A percentile compares a stretch with the other conserved stretches of the same genome.
Evolutionary conservation across 2,888 invertebrate species (phyloP).

Genomic region (Macrophya annulata): DNA sequence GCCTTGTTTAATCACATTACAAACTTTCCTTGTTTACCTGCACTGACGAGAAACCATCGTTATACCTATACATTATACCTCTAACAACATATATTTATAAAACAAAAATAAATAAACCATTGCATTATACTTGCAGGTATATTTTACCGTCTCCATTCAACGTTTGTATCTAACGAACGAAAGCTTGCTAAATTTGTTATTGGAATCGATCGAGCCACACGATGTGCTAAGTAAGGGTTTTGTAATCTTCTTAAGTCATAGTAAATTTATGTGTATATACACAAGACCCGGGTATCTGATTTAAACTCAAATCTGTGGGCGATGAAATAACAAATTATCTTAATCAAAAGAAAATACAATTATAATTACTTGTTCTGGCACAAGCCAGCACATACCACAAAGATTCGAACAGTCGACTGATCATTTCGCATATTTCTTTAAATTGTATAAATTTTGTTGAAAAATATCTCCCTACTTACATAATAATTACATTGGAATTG

Average conservation of each 20-base stretch:
- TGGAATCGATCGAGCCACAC: not conserved
- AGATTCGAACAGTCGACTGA: not conserved
- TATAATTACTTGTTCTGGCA: not conserved
- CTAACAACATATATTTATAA: not conserved
- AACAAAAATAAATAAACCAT: not conserved
- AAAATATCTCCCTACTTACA: not conserved
- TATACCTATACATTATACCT: not conserved
- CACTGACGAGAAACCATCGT: slow-evolving; percentile 17
- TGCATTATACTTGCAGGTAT: not conserved
- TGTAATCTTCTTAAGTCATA: not conserved
- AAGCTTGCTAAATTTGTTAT: not conserved
- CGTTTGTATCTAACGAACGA: not conserved
- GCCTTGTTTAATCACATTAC: slow-evolving; percentile 25
- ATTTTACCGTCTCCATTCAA: not conserved
- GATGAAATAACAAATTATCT: not conserved
- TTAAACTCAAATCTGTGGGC: not conserved
- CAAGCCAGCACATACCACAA: not conserved
- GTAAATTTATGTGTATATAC: not conserved
- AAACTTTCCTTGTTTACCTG: not conserved
- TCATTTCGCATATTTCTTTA: not conserved
- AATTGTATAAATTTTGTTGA: not conserved
- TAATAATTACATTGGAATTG: slow-evolving; percentile 20
- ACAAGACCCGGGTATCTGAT: not conserved
- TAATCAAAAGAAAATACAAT: not conserved
- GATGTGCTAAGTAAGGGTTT: not conserved